These are phyloP conservation scores for Mesoclemmys tuberculata DNA, from an alignment of 2,113 vertebrate species.

Conservation along the genomic window DNA sequence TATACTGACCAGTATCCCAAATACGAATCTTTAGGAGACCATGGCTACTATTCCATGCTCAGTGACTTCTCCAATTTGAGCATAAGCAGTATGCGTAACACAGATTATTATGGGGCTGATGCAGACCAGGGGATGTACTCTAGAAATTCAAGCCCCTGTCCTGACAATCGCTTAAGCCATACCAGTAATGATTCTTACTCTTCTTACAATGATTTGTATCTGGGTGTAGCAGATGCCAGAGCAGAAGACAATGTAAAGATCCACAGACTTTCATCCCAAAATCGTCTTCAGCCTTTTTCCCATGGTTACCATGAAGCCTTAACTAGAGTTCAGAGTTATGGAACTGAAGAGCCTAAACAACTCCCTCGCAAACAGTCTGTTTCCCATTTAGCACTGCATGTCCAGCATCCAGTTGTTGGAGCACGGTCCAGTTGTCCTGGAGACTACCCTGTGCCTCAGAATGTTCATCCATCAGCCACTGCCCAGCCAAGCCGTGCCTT, in stretches of 20 bases:
- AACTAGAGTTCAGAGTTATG: constrained; percentile 92
- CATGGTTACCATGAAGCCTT: constrained; percentile 94
- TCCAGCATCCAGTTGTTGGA: constrained; percentile 88
- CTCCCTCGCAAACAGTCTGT: constrained; percentile 87
- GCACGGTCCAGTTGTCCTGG: constrained; percentile 93
- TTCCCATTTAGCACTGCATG: constrained; percentile 88
- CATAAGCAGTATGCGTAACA: constrained; percentile 91
- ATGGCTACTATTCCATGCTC: constrained; percentile 96
- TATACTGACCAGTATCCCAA: constrained; percentile 95
- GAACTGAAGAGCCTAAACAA: constrained; percentile 94
- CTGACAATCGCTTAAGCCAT: constrained; percentile 93
- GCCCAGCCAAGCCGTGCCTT: constrained; percentile 93
- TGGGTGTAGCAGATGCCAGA: constrained; percentile 90
- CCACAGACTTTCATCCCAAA: constrained; percentile 87
- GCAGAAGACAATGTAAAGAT: constrained; percentile 91
- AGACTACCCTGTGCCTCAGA: constrained; percentile 91
- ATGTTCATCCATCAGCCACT: constrained; percentile 82
- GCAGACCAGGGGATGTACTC: constrained; percentile 87
- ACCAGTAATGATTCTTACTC: constrained; percentile 94
- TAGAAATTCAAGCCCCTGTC: constrained; percentile 89
- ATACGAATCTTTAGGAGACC: constrained; percentile 94
- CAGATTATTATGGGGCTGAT: constrained; percentile 94
- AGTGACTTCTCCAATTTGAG: constrained; percentile 96
- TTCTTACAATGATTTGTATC: constrained; percentile 94
- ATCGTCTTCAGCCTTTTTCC: constrained; percentile 90